Percentiles rank a stretch among this genome's conserved stretches.
phyloP scores from a whole-genome alignment of 2,113 vertebrate species.

The Cathartes aura region DNA sequence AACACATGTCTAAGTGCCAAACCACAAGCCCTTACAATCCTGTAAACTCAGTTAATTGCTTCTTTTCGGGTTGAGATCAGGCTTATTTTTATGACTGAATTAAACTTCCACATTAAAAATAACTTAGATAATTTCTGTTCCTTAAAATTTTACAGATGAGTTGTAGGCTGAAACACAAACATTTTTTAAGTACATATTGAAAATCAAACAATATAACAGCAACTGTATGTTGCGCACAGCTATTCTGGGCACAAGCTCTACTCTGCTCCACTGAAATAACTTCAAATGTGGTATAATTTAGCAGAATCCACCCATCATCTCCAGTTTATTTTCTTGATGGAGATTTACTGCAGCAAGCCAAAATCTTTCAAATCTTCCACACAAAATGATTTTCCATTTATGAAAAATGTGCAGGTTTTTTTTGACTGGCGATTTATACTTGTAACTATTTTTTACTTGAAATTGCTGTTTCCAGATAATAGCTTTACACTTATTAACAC shows the following conservation, averaged over 20 bases:
- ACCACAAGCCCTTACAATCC: neutral
- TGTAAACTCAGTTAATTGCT: constrained; percentile 28
- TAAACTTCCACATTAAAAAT: constrained; percentile 23
- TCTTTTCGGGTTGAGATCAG: neutral
- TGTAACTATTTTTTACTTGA: neutral
- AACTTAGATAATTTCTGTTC: constrained; percentile 18
- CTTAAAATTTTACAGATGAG: constrained; percentile 38
- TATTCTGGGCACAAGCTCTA: neutral
- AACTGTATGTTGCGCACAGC: neutral
- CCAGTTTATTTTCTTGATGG: neutral
- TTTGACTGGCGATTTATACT: neutral
- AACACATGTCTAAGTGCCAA: constrained; percentile 20
- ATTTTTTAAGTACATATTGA: neutral
- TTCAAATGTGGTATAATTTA: neutral
- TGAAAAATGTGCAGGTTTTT: neutral
- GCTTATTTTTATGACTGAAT: constrained; percentile 23
- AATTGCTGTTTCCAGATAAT: neutral
- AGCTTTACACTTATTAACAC: neutral
- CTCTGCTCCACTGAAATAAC: neutral
- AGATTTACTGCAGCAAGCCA: neutral
- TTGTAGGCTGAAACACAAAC: constrained; percentile 11
- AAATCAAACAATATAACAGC: constrained; percentile 15
- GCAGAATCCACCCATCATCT: neutral
- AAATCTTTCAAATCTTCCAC: neutral
- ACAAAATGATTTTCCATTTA: neutral